A percentile compares a stretch with the other conserved stretches of the same genome.
Evolutionary conservation across 1,140 invertebrate species (phyloP).

Genomic region (Drosophila gunungcola): DNA sequence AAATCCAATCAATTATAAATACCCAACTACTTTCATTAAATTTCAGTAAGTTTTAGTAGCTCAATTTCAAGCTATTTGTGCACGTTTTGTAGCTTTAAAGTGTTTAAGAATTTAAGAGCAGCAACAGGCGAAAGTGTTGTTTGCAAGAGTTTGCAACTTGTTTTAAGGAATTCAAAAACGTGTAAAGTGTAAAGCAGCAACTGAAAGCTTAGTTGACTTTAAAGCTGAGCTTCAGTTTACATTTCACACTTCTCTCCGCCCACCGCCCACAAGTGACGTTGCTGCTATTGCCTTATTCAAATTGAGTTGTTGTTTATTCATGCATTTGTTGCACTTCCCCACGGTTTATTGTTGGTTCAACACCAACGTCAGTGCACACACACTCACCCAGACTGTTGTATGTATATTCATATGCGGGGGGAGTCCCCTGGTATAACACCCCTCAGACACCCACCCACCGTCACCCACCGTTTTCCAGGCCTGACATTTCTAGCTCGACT

Average conservation of each 20-base stretch:
- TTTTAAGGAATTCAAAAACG: not conserved
- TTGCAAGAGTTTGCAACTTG: not conserved
- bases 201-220: slow-evolving; percentile 20
- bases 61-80: no score
- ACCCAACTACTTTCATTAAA: no score
- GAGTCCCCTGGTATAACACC: not conserved
- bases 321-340: slow-evolving; percentile 78
- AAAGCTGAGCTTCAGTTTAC: slow-evolving; percentile 18
- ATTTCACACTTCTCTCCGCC: slow-evolving; percentile 16
- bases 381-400: slow-evolving; percentile 3
- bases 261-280: slow-evolving; percentile 4
- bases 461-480: slow-evolving; percentile 17
- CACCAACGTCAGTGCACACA: slow-evolving; percentile 20
- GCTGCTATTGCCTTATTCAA: slow-evolving; percentile 73
- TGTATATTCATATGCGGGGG: slow-evolving; percentile 50
- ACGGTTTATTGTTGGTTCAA: slow-evolving; percentile 65
- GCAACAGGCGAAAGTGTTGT: not conserved
- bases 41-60: no score
- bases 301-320: slow-evolving; percentile 82
- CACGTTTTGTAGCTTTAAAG: not conserved
- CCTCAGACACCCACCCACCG: not conserved
- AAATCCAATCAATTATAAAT: no score
- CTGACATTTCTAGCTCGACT: slow-evolving; percentile 71
- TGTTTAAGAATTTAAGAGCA: not conserved
- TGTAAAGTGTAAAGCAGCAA: not conserved